A percentile compares a stretch with the other conserved stretches of the same genome.
Conservation (phyloP, 2,888 invertebrate species). For the Oscheius sp. region DNA sequence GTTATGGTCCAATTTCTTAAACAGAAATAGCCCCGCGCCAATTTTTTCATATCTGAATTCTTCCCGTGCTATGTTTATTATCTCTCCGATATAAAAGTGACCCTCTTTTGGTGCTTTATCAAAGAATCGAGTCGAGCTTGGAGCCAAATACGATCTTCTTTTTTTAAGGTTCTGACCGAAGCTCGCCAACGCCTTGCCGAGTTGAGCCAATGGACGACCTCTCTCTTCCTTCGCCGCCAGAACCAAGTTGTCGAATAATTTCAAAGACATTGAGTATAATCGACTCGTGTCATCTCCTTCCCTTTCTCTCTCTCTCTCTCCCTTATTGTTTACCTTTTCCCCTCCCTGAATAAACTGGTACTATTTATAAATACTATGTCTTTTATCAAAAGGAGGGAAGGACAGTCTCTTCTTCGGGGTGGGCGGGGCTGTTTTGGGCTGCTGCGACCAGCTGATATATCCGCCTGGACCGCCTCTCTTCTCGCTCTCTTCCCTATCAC, state of each 20-base stretch:
- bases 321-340: neutral
- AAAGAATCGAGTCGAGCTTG: neutral
- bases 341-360: too few relatives aligned
- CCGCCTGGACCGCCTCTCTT: conserved; percentile 21
- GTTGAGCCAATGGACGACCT: conserved; percentile 43
- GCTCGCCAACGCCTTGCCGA: conserved; percentile 51
- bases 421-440: neutral
- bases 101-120: neutral
- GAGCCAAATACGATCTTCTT: neutral
- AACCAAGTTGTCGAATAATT: conserved; percentile 4
- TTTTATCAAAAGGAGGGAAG: too few relatives aligned
- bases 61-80: too few relatives aligned
- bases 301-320: neutral
- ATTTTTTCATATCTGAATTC: too few relatives aligned
- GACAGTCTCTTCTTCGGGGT: neutral
- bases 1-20: too few relatives aligned
- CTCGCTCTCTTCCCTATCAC: conserved; percentile 16
- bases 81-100: neutral
- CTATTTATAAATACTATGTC: too few relatives aligned
- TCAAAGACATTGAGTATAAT: neutral
- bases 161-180: conserved; percentile 43
- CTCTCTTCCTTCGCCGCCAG: conserved; percentile 45
- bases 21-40: too few relatives aligned
- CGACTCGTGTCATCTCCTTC: neutral
- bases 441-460: conserved; percentile 18